Evolutionary conservation across 2,888 invertebrate species (phyloP), one percentile per base, ranked within the genome.

Genomic region (Lydus trimaculatus): DNA sequence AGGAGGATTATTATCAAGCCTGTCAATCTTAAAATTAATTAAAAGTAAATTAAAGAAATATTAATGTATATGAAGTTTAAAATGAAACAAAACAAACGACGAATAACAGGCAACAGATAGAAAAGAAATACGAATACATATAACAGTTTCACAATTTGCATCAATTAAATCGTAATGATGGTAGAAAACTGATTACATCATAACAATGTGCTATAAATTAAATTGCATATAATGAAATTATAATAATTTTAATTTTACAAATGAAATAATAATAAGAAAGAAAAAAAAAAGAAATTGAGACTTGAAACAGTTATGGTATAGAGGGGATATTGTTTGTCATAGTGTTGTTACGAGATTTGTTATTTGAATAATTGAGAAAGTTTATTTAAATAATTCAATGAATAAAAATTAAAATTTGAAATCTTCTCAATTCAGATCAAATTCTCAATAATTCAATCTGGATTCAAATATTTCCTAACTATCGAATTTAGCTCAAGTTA

Each of bases 21-120:
- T 43, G 43, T 43, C 43, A 43, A 43, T 43, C 43, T 43, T 43
- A n/a, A n/a, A 43, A 43, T 43, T 43, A 43, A 43, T 43, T 43
- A 43, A 43, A 43, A n/a, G 15, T n/a, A 43, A 43, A 43, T 5
- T 43, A 43, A 43, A 43, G 17, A 43, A 43, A 43, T 43, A 43
- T 43, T 43, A 17, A 39, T 39, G 15, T 39, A 39, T 33, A 33
- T 39, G 39, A 39, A 39, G 15, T 39, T n/a, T 13, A 48, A 20
- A 20, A 48, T 7, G 15, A 1, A 36, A 1, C 33, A 7, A 36
- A 15, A 15, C 3, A 36, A 36, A 36, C n/a, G n/a, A n/a, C n/a
- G n/a, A n/a, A n/a, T n/a, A n/a, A n/a, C n/a, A n/a, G n/a, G n/a
- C n/a, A n/a, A n/a, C n/a, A n/a, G 1, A 36, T 15, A 15, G 36